Evolutionary conservation across 2,888 invertebrate genomes (phyloP).

Genomic region (Tachystola acroxantha): DNA sequence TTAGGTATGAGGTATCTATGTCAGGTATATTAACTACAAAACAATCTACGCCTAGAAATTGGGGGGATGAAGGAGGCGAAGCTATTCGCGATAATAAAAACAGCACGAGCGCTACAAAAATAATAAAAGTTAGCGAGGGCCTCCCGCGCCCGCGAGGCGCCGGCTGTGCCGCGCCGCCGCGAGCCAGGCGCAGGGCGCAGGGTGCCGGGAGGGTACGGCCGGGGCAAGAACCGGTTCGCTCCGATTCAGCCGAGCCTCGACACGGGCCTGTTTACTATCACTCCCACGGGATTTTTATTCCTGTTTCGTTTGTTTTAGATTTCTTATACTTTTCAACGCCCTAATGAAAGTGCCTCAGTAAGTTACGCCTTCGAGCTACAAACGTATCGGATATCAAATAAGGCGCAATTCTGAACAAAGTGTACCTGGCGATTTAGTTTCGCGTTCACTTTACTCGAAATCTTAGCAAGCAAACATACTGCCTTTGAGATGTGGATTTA

Average conservation of each 20-base stretch:
- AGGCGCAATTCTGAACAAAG: conserved; percentile 3
- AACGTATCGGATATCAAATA: conserved; percentile 3
- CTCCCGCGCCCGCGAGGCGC: conserved; percentile 57
- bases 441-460: conserved; percentile 13
- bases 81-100: conserved; percentile 56
- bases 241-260: conserved; percentile 20
- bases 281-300: conserved; percentile 42
- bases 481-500: conserved; percentile 16
- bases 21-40: not conserved
- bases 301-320: conserved; percentile 46
- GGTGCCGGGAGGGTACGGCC: conserved; percentile 23
- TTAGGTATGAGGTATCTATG: too few relatives aligned
- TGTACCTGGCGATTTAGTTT: conserved; percentile 10
- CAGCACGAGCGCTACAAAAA: conserved; percentile 56
- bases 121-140: conserved; percentile 63
- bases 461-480: conserved; percentile 11
- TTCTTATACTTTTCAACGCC: conserved; percentile 37
- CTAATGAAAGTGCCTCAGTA: conserved; percentile 31
- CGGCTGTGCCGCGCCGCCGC: conserved; percentile 18
- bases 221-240: conserved; percentile 13
- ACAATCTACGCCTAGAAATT: not conserved
- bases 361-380: conserved; percentile 4
- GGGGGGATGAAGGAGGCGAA: conserved; percentile 36
- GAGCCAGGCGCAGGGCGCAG: conserved; percentile 28
- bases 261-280: conserved; percentile 55